A percentile compares a stretch with the other conserved stretches of the same genome.
phyloP scores from a whole-genome alignment of 2,888 invertebrate genomes.

The Agriopis marginaria region DNA sequence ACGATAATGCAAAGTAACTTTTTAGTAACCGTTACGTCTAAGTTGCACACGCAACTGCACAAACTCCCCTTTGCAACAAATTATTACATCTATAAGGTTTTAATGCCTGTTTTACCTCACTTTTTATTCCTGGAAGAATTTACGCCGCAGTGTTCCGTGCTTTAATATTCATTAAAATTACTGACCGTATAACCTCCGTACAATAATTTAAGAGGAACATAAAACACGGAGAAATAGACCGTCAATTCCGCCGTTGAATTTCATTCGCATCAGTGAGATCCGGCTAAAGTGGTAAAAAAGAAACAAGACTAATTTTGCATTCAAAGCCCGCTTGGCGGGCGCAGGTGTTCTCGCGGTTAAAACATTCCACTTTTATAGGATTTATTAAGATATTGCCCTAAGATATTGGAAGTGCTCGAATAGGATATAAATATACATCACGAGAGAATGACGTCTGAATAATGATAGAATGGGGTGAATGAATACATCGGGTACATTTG shows the following conservation, averaged over 20 bases:
- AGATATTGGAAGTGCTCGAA: constrained; percentile 74
- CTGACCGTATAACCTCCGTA: constrained; percentile 48
- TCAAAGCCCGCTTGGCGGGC: constrained; percentile 79
- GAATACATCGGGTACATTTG: constrained; percentile 46
- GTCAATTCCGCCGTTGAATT: constrained; percentile 76
- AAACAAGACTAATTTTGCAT: constrained; percentile 84
- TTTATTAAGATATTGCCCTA: constrained; percentile 82
- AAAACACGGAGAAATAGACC: constrained; percentile 65
- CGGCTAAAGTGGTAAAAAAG: constrained; percentile 84
- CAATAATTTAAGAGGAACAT: constrained; percentile 47
- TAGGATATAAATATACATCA: constrained; percentile 47
- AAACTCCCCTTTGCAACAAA: not conserved
- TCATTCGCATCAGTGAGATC: constrained; percentile 75
- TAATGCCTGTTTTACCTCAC: constrained; percentile 3
- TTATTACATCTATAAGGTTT: not conserved
- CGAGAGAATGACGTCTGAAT: constrained; percentile 43
- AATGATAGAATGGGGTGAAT: constrained; percentile 44
- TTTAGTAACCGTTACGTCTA: too few species aligned
- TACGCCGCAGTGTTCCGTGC: constrained; percentile 22
- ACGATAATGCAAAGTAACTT: too few species aligned
- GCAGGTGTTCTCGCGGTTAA: constrained; percentile 81
- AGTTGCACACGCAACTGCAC: not conserved
- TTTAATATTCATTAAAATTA: constrained; percentile 42
- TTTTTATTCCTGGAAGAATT: constrained; percentile 13
- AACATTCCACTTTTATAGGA: constrained; percentile 84